Evolutionary conservation across 1,140 invertebrate species (phyloP), one percentile per base, ranked within the genome.

Genomic region (Battus philenor): DNA sequence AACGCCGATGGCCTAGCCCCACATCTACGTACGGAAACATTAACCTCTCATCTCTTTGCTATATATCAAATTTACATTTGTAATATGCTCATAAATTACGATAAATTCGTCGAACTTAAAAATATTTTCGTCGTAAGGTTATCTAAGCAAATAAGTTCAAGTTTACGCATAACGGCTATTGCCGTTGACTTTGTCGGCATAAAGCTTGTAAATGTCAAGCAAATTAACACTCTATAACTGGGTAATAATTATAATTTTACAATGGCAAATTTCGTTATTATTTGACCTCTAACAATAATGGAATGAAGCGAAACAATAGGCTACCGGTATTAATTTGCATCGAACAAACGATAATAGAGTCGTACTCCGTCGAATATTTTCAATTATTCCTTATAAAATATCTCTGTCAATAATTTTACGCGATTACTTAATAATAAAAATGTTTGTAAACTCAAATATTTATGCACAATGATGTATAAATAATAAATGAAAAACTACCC

Each of bases 141-240:
- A 34, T 18, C 32, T 34, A 0, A 20, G 2, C 1, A n/a, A n/a
- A 18, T 18, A 16, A 34, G 32, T 20, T 34, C 32, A 34, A 34
- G 32, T 34, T 34, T 34, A 20, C 32, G 17, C 9, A 34, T 33
- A 34, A 34, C 16, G 20, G 11, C 32, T 4, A 34, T 34, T 22
- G 32, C 12, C 32, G 18, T 31, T 8, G 30, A n/a, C 16, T 18
- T 10, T 10, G 2, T 20, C 18, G 18, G 18, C 18, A 2, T 20
- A 10, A 20, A 15, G 12, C 4, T 5, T 31, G 2, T 8, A 20
- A 4, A 1, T 11, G 11, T 5, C 16, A 17, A 34, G 1, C 9
- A 16, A 34, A 7, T 34, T 34, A 12, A 18, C 8, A 34, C 32
- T 16, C 9, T 34, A 4, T 5, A 1, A 1, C 4, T 1, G 3